Base-by-base conservation (phyloP, 1,140 invertebrate species). In the Drosophila truncata region DNA sequence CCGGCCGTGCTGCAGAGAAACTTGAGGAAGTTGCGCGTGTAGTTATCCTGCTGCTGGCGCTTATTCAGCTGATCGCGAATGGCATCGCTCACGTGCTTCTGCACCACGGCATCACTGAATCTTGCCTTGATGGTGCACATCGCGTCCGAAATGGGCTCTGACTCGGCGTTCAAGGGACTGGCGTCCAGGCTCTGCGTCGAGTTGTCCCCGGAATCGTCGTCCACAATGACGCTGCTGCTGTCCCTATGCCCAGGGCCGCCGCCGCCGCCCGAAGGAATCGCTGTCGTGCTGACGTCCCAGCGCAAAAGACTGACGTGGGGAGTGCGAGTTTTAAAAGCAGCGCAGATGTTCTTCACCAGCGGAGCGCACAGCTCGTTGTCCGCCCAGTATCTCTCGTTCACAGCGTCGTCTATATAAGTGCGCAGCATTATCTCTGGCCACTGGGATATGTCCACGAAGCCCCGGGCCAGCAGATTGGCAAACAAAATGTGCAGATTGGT, bases 391-490 rank as follows among this genome's bases (percentile, higher is more conserved):
- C 98, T 93, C 83, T 99, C 98, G 54, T 97, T 97, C 1, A 98
- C 92, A 5, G 98, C 97, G 94, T 99, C 98, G 90, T 99, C 98
- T 61, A 99, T 95, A 91, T 98, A 99, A 0, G 98, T 94, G 95
- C 98, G 81, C 8, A 95, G 94, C 93, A 97, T 96, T 59, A 94
- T 93, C 79, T 97, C 96, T 6, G 97, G 96, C 97, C 97, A 97
- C 65, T 95, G 95, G 50, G 94, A 95, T 59, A 95, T 95, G 29
- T 97, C 97, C 44, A 95, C 94, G 93, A 96, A 98, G 14, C 96
- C 97, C 71, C 95, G 94, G 92, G 97, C 95, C 18, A 99, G 93
- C 71, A 99, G 94, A 94, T 98, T 98, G 60, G 97, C 96, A 37
- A 97, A 96, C 13, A 99, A 92, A 14, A 98, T 96, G 71, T 97